Percentiles rank a stretch among this genome's conserved stretches.
phyloP scores from a whole-genome alignment of 2,888 invertebrate species.

The Lepidonotus clava region DNA sequence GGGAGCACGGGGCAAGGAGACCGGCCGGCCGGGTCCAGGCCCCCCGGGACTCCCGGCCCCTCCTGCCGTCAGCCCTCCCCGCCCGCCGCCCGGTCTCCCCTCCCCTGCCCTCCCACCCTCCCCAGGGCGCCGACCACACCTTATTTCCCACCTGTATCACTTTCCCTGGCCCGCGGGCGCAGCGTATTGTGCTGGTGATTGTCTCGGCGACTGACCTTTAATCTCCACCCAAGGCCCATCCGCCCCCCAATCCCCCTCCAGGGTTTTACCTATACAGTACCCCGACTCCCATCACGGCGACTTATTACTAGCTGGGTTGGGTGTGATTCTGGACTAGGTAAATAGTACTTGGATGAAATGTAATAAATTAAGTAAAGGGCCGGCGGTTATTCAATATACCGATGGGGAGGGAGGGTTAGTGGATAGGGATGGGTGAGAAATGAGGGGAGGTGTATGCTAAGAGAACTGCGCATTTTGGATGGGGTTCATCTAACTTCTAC shows the following conservation, averaged over 20 bases:
- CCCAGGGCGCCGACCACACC: not conserved
- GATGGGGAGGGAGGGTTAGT: no score
- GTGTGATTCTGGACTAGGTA: not conserved
- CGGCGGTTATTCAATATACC: not conserved
- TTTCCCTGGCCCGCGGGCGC: constrained; percentile 4
- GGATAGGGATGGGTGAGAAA: no score
- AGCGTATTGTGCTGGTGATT: constrained; percentile 5
- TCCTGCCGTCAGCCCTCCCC: not conserved
- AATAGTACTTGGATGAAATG: not conserved
- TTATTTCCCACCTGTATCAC: constrained; percentile 15
- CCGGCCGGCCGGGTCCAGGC: no score
- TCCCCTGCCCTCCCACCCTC: not conserved
- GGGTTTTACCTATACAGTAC: not conserved
- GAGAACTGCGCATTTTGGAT: no score
- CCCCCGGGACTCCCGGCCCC: not conserved
- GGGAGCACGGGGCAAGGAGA: no score
- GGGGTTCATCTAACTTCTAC: no score
- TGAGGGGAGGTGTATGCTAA: no score
- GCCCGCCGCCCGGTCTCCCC: not conserved
- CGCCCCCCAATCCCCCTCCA: not conserved
- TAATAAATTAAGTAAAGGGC: not conserved
- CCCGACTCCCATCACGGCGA: no score
- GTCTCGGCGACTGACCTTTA: constrained; percentile 12
- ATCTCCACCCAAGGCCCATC: constrained; percentile 1
- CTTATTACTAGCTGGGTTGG: no score